phyloP scores from a whole-genome alignment of 1,140 invertebrate species.

The Elysia chlorotica region DNA sequence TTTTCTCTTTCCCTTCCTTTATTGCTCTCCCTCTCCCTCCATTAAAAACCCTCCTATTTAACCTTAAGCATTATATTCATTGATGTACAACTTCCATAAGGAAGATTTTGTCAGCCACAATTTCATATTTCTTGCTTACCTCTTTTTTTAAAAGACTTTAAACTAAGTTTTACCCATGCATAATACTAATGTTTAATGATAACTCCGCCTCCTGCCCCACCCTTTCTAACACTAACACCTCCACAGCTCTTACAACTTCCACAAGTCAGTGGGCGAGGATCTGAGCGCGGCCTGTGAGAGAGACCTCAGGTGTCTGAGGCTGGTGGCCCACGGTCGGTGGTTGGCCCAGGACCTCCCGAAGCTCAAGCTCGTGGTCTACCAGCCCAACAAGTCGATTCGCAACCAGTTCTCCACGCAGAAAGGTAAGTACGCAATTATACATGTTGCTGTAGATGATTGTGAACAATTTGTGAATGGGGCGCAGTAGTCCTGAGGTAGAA shows the following conservation, averaged over 20 bases:
- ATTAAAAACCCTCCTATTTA: too few relatives aligned
- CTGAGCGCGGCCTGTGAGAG: constrained; percentile 43
- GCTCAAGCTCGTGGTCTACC: constrained; percentile 21
- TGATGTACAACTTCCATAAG: too few relatives aligned
- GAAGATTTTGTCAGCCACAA: too few relatives aligned
- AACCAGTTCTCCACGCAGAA: constrained; percentile 23
- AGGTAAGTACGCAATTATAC: not conserved
- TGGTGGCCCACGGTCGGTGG: constrained; percentile 51
- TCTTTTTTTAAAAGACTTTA: not conserved
- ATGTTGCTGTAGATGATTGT: too few relatives aligned
- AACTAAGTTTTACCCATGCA: not conserved
- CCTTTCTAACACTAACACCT: too few relatives aligned
- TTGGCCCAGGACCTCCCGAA: constrained; percentile 47
- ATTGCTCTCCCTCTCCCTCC: too few relatives aligned
- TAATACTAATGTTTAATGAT: not conserved
- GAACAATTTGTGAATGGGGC: too few relatives aligned
- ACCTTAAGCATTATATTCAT: too few relatives aligned
- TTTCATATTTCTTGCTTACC: not conserved
- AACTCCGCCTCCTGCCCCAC: not conserved
- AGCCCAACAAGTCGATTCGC: constrained; percentile 16
- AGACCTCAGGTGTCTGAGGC: constrained; percentile 44
- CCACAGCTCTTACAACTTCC: constrained; percentile 38
- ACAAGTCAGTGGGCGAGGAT: constrained; percentile 34
- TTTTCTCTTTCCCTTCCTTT: too few relatives aligned
- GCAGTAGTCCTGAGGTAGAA: too few relatives aligned